Evolutionary conservation across 2,797 vertebrate genomes (phyloP), one percentile per base, ranked within the genome.

Genomic region (Thaleichthys pacificus): DNA sequence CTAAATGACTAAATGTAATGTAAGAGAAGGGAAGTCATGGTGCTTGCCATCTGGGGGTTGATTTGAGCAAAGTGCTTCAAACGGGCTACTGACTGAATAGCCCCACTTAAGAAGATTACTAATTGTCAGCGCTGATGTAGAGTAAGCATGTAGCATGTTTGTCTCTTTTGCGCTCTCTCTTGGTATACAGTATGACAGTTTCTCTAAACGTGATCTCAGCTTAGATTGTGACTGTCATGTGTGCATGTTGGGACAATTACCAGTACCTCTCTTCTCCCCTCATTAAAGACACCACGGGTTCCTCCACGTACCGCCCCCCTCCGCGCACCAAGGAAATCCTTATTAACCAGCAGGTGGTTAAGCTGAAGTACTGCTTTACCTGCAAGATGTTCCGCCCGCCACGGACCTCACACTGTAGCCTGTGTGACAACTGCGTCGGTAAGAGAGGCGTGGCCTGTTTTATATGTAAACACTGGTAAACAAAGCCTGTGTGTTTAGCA

Each of bases 401-500:
- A 0, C 93, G 97, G 80, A 98, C 97, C 76, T 99, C 97, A 0
- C 97, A 99, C 89, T 99, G 97, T 93, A 96, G 97, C 70, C 90
- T 98, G 77, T 99, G 97, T 61, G 97, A 99, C 93, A 98, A 98
- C 93, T 98, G 97, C 80, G 97, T 99, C 3, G 97, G 97, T 99
- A 85, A 96, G 96, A 56, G 79, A 56, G 62, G 9, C 19, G n/a
- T 21, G n/a, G 57, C 11, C n/a, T 57, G 54, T 57, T 7, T 57
- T 2, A 14, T 14, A 14, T 14, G 11, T 47, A 47, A 38, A 38
- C 35, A 38, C 28, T 4, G 28, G 28, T 30, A 30, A 35, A 35
- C 32, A 35, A 35, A 35, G 32, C 32, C 7, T n/a, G n/a, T n/a
- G n/a, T n/a, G n/a, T n/a, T n/a, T n/a, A n/a, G n/a, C 32, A 8